Evolutionary conservation across 2,888 invertebrate genomes (phyloP), one percentile per base, ranked within the genome.

Genomic region (Trichogramma dendrolimi): DNA sequence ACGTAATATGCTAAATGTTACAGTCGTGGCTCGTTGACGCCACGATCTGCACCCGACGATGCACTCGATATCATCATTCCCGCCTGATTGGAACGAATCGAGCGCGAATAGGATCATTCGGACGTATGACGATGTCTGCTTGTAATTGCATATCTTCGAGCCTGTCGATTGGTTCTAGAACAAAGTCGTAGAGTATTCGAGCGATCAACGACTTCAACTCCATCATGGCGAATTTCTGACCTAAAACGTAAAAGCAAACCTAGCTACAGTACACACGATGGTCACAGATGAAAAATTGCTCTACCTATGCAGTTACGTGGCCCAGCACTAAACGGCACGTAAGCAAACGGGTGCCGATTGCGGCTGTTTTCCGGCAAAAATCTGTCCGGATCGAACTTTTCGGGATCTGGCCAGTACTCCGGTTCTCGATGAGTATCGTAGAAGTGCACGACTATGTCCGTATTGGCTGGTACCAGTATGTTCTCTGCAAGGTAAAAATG

Each of bases 151-250:
- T 58, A 10, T 67, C 64, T 27, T 50, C 11, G 0, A 56, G 52
- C 3, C 50, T 41, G 41, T 69, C 69, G 27, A 71, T 62, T 42
- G 69, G 62, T 48, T 67, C 61, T n/a, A 69, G 50, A 4, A 59
- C 44, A 39, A 68, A 69, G 53, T 68, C 55, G 42, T 66, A 60
- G n/a, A 69, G 52, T 43, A 68, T 49, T n/a, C 60, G 49, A 42
- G 59, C 63, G n/a, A 63, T 46, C 1, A 66, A 47, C 6, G 63
- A 51, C 50, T 69, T 69, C 46, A 69, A 11, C 43, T 65, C 56
- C 54, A 65, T 53, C 7, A 61, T 39, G 7, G 63, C 65, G 5
- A 65, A 61, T 44, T 65, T 65, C 38, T 63, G 63, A 39, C 63
- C 60, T 64, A 40, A 6, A 60, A 55, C 8, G 41, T n/a, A 54